These are phyloP conservation scores for Osmerus eperlanus DNA, from an alignment of 2,113 vertebrate genomes.

Conservation along the genomic window DNA sequence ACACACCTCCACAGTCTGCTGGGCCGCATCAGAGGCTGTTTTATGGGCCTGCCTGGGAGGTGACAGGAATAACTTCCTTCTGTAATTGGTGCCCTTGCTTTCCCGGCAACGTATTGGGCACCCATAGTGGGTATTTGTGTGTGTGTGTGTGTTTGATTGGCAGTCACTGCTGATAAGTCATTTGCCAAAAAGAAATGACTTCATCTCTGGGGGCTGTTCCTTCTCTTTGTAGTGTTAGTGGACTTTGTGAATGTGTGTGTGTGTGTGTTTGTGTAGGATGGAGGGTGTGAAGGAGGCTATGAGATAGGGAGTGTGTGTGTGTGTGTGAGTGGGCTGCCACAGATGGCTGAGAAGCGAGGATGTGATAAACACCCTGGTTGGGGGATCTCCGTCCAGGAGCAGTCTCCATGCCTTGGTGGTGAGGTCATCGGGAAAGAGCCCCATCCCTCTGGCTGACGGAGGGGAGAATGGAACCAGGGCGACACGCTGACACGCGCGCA, in stretches of 20 bases:
- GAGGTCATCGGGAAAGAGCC: slow-evolving; percentile 74
- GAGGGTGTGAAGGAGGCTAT: slow-evolving; percentile 12
- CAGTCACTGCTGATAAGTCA: slow-evolving; percentile 39
- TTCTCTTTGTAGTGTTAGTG: slow-evolving; percentile 38
- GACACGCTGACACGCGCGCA: slow-evolving; percentile 21
- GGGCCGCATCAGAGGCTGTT: slow-evolving; percentile 18
- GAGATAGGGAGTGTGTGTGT: slow-evolving; percentile 8
- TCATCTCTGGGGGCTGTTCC: slow-evolving; percentile 28
- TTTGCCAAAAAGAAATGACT: slow-evolving; percentile 45
- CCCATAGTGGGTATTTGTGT: slow-evolving; percentile 43
- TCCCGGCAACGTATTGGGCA: slow-evolving; percentile 53
- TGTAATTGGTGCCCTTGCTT: slow-evolving; percentile 63
- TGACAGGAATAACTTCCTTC: slow-evolving; percentile 58
- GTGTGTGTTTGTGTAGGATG: slow-evolving; percentile 14
- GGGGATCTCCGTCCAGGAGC: slow-evolving; percentile 73
- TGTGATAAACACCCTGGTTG: slow-evolving; percentile 72
- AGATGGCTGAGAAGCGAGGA: slow-evolving; percentile 55
- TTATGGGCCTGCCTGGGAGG: slow-evolving; percentile 56
- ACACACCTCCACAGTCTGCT: neutral
- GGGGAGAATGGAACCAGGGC: slow-evolving; percentile 34
- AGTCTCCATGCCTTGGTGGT: slow-evolving; percentile 68
- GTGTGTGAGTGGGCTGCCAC: slow-evolving; percentile 46
- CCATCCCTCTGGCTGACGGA: slow-evolving; percentile 43
- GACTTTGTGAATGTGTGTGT: slow-evolving; percentile 16
- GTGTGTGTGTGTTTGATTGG: slow-evolving; percentile 5